Evolutionary conservation across 2,113 vertebrate genomes (phyloP).

Genomic region (Gnathonemus longibarbis): DNA sequence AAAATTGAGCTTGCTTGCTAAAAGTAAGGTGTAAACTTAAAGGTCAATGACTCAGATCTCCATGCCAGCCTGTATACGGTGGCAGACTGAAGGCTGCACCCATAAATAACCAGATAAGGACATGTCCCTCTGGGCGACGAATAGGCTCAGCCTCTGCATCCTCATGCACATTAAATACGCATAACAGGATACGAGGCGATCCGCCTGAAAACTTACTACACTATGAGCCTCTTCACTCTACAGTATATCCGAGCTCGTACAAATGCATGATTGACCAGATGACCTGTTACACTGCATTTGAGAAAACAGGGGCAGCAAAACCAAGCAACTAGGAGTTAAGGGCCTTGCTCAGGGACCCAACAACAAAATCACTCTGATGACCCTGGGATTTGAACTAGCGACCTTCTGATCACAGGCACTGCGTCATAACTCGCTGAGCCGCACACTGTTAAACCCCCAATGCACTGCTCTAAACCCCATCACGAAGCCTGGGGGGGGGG

Average conservation of each 20-base stretch:
- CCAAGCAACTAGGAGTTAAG: not conserved
- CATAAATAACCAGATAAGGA: not conserved
- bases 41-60: not conserved
- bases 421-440: not conserved
- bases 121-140: not conserved
- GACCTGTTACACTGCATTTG: not conserved
- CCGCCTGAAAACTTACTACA: not conserved
- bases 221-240: not conserved
- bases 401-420: not conserved
- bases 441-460: not conserved
- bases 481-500: not conserved
- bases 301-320: not conserved
- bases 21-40: not conserved
- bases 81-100: not conserved
- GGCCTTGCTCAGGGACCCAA: not conserved
- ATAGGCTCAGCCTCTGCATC: not conserved
- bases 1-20: too few relatives aligned
- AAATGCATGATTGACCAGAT: not conserved
- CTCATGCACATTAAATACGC: not conserved
- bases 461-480: not conserved
- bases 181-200: not conserved
- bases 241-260: not conserved
- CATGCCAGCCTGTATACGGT: not conserved
- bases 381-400: not conserved
- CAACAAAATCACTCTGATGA: not conserved